Evolutionary conservation across 2,888 invertebrate genomes (phyloP), one percentile per base, ranked within the genome.

Genomic region (Teinopalpus imperialis): DNA sequence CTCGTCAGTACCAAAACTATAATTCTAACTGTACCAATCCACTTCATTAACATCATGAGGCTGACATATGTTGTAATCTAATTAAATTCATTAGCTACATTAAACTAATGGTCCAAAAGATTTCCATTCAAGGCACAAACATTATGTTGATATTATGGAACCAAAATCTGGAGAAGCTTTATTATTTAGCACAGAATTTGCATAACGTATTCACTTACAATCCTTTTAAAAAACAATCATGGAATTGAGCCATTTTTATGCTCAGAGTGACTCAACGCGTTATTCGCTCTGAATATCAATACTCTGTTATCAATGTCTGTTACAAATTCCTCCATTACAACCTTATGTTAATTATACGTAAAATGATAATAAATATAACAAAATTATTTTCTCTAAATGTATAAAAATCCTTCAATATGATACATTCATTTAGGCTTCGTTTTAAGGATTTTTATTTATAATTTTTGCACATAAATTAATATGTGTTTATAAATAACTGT

Each of bases 151-250:
- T 7, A 20, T 13, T 10, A 32, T 32, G 24, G 26, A 16, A 14
- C 3, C 26, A 8, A 9, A 35, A 43, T 27, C 26, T 34, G 6
- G n/a, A 26, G 26, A 16, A 43, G 20, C 34, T 42, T 34, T 20
- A 29, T 27, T 26, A 43, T 43, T 35, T 30, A 13, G 35, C 14
- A 31, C 43, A 31, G 9, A 16, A 30, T 36, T 31, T 36, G 24
- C 30, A 36, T 18, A 23, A 24, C 21, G 35, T 21, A 35, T 21
- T 27, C 9, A 7, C 14, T 14, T 35, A 34, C 34, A 27, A 27
- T 29, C 36, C 36, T 43, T 36, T 36, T 43, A 36, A 36, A 36
- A 23, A 36, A 24, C 30, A 43, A 18, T 36, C 16, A 8, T 36
- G 36, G 36, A 36, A 30, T 24, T 16, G 12, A 31, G 24, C 36